Evolutionary conservation across 1,140 invertebrate genomes (phyloP).

Genomic region (Atta colombica): DNA sequence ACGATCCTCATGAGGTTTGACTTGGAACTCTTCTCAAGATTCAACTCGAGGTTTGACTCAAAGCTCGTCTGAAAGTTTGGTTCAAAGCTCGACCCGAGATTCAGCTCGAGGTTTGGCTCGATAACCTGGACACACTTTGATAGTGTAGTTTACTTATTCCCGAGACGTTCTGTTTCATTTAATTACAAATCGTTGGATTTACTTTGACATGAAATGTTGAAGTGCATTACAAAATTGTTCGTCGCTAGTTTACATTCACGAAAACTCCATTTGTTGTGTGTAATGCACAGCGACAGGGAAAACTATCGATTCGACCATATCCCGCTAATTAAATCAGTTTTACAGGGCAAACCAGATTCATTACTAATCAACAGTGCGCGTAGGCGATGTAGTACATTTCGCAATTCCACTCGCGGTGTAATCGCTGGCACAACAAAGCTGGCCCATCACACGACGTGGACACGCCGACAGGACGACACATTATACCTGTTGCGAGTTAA

Average conservation of each 20-base stretch:
- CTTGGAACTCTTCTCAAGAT: too few relatives aligned
- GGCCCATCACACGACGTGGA: conserved; percentile 60
- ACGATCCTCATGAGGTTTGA: too few relatives aligned
- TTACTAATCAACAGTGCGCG: conserved; percentile 69
- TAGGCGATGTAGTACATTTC: conserved; percentile 22
- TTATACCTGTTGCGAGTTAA: conserved; percentile 73
- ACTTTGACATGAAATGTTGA: background rate
- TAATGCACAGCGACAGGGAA: conserved; percentile 3
- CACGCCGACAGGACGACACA: conserved; percentile 39
- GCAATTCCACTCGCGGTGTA: conserved; percentile 50
- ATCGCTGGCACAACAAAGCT: conserved; percentile 52
- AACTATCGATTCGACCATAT: conserved; percentile 35
- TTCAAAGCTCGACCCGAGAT: too few relatives aligned
- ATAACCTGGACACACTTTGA: too few relatives aligned
- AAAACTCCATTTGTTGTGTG: background rate
- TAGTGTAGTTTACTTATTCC: background rate
- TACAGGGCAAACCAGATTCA: conserved; percentile 60
- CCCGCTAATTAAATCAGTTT: conserved; percentile 71
- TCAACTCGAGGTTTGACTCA: too few relatives aligned
- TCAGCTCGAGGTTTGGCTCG: too few relatives aligned
- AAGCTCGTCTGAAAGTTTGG: too few relatives aligned
- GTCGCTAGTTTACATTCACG: conserved; percentile 5
- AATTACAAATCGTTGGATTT: background rate
- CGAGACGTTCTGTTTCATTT: conserved; percentile 6
- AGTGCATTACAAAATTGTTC: conserved; percentile 10